phyloP scores from a whole-genome alignment of 2,113 vertebrate species.

The Anser cygnoides region DNA sequence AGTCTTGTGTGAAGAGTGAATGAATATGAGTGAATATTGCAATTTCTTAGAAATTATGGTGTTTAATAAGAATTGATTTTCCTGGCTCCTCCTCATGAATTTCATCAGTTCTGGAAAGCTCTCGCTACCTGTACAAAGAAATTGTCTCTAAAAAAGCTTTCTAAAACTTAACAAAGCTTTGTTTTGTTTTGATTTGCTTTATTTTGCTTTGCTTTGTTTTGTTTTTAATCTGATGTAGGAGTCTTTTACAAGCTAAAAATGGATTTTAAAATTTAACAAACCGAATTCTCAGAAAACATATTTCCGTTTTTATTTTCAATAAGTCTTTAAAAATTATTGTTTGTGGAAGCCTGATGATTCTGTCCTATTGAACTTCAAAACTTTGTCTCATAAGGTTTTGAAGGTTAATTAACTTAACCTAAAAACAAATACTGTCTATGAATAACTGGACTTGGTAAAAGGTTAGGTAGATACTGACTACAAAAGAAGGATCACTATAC shows the following conservation, averaged over 20 bases:
- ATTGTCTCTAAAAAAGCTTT: not conserved
- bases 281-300: fast-evolving
- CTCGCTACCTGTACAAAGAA: not conserved
- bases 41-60: not conserved
- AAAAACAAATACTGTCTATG: not conserved
- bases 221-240: not conserved
- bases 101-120: not conserved
- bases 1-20: not conserved
- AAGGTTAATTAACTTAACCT: not conserved
- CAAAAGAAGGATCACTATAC: not conserved
- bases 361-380: not conserved
- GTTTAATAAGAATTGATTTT: not conserved
- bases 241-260: not conserved
- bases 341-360: not conserved
- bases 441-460: not conserved
- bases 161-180: not conserved
- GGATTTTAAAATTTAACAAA: not conserved
- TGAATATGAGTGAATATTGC: not conserved
- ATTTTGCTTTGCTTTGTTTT: not conserved
- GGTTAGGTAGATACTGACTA: not conserved
- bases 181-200: not conserved
- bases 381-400: not conserved
- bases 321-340: not conserved
- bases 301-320: not conserved
- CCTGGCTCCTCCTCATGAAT: not conserved